A percentile compares a stretch with the other conserved stretches of the same genome.
phyloP scores from a whole-genome alignment of 2,888 invertebrate species.

The Capitulum mitella region DNA sequence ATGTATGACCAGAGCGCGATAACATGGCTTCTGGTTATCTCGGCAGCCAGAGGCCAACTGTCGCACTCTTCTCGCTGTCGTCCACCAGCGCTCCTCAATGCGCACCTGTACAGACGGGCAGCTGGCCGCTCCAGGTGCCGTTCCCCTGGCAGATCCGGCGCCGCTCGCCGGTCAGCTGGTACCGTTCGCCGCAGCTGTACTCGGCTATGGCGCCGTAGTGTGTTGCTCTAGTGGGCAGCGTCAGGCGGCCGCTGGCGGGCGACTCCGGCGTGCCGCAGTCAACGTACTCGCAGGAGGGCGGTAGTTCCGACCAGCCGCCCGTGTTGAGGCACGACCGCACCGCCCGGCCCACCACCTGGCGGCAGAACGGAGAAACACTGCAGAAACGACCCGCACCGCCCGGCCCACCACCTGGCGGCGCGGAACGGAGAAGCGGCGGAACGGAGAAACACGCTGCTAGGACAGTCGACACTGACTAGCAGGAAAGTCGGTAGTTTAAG shows the following conservation, averaged over 20 bases:
- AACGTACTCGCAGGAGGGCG: slow-evolving; percentile 76
- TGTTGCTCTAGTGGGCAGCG: slow-evolving; percentile 78
- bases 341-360: slow-evolving; percentile 26
- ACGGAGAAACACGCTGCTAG: no score
- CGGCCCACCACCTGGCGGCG: no score
- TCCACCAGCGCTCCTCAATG: no score
- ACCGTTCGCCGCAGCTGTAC: slow-evolving; percentile 74
- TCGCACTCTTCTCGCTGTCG: no score
- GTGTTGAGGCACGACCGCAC: slow-evolving; percentile 72
- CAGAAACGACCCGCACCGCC: no score
- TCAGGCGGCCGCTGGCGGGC: slow-evolving; percentile 39
- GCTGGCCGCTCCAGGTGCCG: slow-evolving; percentile 80
- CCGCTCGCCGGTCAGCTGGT: slow-evolving; percentile 72
- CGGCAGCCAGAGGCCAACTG: no score
- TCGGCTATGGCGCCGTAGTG: slow-evolving; percentile 78
- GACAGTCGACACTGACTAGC: no score
- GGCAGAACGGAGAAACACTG: background rate
- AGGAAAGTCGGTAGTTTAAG: no score
- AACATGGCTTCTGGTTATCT: no score
- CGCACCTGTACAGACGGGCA: slow-evolving; percentile 73
- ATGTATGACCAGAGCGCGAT: no score
- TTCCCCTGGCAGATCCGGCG: slow-evolving; percentile 76
- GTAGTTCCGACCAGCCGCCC: slow-evolving; percentile 75
- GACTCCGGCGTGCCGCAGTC: slow-evolving; percentile 69
- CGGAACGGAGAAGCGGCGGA: no score